Conservation (phyloP, 2,797 vertebrate species). For the Phataginus tricuspis region DNA sequence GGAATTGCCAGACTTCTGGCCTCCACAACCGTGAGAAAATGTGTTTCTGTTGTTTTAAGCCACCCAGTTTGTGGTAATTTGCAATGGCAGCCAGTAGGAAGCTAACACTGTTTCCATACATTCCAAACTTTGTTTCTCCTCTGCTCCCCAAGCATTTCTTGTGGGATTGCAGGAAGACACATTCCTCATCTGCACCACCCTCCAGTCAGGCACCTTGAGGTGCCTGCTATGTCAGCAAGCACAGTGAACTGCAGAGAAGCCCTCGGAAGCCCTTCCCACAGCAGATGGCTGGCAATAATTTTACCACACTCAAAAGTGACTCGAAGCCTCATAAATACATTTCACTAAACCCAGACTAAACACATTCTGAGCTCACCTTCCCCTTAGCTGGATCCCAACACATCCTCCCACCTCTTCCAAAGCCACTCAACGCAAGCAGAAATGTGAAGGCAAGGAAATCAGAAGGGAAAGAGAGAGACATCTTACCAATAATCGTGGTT, state of each 20-base stretch:
- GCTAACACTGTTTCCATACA: neutral
- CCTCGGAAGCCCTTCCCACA: neutral
- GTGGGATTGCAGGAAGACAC: neutral
- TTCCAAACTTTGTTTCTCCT: neutral
- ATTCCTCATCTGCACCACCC: neutral
- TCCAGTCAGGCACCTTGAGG: neutral
- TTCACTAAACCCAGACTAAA: neutral
- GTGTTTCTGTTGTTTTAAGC: neutral
- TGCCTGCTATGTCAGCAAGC: neutral
- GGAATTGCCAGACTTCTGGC: neutral
- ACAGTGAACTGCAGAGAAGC: neutral
- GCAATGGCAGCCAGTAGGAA: neutral
- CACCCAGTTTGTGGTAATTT: neutral
- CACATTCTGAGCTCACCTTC: neutral
- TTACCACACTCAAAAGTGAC: neutral
- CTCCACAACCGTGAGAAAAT: neutral
- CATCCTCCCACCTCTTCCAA: neutral
- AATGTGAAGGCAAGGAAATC: neutral
- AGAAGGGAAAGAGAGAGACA: neutral
- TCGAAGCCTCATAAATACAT: neutral
- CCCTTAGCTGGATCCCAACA: neutral
- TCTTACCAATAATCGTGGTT: neutral
- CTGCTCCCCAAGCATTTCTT: neutral
- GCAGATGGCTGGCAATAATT: neutral
- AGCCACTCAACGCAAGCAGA: neutral